A percentile compares a stretch with the other conserved stretches of the same genome.
Evolutionary conservation across 2,113 vertebrate species (phyloP).

Genomic region (Antigone vipio): DNA sequence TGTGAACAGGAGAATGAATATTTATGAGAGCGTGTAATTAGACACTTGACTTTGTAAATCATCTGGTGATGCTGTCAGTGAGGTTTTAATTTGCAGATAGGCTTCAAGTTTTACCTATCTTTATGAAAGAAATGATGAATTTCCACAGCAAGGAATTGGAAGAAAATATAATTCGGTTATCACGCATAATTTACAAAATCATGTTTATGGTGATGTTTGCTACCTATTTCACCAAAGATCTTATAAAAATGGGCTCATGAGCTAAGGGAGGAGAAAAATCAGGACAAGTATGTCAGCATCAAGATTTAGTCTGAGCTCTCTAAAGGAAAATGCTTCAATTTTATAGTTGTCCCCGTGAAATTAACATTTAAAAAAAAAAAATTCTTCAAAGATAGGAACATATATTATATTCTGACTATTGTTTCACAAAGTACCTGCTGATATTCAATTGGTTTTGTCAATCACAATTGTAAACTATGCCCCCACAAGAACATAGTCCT

Average conservation of each 20-base stretch:
- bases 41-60: slow-evolving; percentile 67
- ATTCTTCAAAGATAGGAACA: background rate
- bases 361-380: background rate
- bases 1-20: slow-evolving; percentile 68
- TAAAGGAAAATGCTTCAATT: background rate
- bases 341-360: background rate
- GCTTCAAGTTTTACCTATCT: slow-evolving; percentile 37
- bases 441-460: background rate
- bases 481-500: background rate
- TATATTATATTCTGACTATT: background rate
- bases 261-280: background rate
- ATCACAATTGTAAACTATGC: background rate
- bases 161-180: background rate
- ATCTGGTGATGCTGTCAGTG: slow-evolving; percentile 32
- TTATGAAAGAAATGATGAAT: background rate
- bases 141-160: background rate
- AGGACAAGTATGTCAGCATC: background rate
- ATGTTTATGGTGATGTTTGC: slow-evolving; percentile 8
- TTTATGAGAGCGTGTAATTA: slow-evolving; percentile 69
- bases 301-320: background rate
- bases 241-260: background rate
- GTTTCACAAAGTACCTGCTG: background rate
- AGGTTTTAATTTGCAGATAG: slow-evolving; percentile 20
- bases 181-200: slow-evolving; percentile 16
- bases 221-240: background rate